Conservation (phyloP, 2,113 vertebrate species). For the Empidonax alnorum region DNA sequence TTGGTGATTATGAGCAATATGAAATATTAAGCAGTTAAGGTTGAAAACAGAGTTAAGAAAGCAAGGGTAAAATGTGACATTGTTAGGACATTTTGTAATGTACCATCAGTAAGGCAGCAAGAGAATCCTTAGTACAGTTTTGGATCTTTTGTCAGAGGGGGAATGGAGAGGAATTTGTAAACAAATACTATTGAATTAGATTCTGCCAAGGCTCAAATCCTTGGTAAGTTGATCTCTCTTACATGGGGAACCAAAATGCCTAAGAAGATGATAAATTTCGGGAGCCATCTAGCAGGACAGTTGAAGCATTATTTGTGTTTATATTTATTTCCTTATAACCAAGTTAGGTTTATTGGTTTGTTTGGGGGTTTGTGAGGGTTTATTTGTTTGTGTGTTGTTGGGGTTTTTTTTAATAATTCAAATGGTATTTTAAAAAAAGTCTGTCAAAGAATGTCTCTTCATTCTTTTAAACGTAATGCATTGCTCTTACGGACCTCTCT, state of each 20-base stretch:
- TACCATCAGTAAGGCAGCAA: neutral
- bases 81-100: neutral
- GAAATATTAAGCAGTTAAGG: neutral
- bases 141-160: neutral
- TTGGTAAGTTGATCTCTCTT: neutral
- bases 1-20: neutral
- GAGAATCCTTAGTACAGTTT: neutral
- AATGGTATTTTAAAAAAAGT: neutral
- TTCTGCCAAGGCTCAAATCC: neutral
- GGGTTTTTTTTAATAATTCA: neutral
- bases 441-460: neutral
- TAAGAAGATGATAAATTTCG: neutral
- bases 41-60: neutral
- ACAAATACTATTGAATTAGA: neutral
- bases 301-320: neutral
- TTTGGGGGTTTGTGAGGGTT: neutral
- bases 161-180: neutral
- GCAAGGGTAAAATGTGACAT: neutral
- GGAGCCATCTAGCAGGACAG: neutral
- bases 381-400: neutral
- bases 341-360: neutral
- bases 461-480: neutral
- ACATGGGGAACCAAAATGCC: neutral
- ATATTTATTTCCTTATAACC: neutral
- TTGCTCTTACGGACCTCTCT: neutral